Percentiles rank a stretch among this genome's conserved stretches.
phyloP scores from a whole-genome alignment of 1,140 invertebrate genomes.

The Plectus sambesii region DNA sequence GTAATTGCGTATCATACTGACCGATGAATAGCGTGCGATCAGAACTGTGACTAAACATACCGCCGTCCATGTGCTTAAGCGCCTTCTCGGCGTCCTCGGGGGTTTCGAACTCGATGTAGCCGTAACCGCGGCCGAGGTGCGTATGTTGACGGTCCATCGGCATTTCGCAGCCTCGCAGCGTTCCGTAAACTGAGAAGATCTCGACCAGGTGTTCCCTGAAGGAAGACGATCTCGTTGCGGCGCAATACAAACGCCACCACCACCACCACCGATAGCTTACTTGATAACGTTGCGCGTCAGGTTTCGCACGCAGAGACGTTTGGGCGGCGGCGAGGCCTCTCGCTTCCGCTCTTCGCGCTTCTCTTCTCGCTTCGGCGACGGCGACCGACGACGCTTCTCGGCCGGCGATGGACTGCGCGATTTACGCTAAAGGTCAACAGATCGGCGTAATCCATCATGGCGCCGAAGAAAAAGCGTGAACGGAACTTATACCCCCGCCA shows the following conservation, averaged over 20 bases:
- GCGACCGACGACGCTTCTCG: conserved; percentile 3
- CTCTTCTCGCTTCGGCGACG: conserved; percentile 15
- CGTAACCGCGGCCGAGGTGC: conserved; percentile 72
- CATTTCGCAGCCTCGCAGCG: conserved; percentile 77
- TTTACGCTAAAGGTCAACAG: too few relatives aligned
- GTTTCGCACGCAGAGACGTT: conserved; percentile 15
- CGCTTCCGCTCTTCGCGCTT: conserved; percentile 11
- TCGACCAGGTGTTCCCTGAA: conserved; percentile 72
- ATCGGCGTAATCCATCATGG: too few relatives aligned
- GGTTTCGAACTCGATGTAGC: conserved; percentile 84
- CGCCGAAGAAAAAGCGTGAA: too few relatives aligned
- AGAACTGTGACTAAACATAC: too few relatives aligned
- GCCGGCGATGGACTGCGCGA: neutral
- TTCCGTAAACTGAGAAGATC: conserved; percentile 84
- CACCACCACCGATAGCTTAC: conserved; percentile 80
- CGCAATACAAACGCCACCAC: conserved; percentile 65
- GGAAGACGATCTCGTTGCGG: neutral
- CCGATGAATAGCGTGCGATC: too few relatives aligned
- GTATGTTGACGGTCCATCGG: conserved; percentile 72
- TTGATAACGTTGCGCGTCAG: conserved; percentile 52
- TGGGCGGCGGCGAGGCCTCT: conserved; percentile 6
- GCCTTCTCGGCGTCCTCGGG: conserved; percentile 92
- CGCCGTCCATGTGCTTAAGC: conserved; percentile 98
- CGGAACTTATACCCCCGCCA: too few relatives aligned
- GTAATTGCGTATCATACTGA: too few relatives aligned